A percentile compares a stretch with the other conserved stretches of the same genome.
Conservation (phyloP, 2,888 invertebrate species). For the Orthosia incerta region DNA sequence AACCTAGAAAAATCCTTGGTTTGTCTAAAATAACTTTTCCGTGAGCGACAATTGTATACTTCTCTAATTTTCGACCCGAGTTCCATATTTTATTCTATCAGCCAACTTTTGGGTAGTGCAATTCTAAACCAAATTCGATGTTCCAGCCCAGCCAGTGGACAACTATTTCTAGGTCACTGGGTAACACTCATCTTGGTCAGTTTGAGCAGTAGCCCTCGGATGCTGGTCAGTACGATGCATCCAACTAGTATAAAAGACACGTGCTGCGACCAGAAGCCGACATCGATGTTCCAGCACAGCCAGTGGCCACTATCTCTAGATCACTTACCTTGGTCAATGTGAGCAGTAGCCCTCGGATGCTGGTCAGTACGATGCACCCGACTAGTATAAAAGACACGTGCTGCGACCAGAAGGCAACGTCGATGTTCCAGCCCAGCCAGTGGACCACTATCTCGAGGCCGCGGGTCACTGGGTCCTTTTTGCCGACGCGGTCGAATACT, state of each 20-base stretch:
- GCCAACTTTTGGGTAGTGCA: too few relatives aligned
- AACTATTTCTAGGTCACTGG: too few relatives aligned
- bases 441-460: slow-evolving; percentile 99
- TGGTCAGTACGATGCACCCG: slow-evolving; percentile 99
- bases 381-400: slow-evolving; percentile 99
- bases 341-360: slow-evolving; percentile 98
- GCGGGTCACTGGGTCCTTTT: slow-evolving; percentile 99
- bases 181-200: slow-evolving; percentile 96
- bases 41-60: too few relatives aligned
- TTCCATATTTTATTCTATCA: too few relatives aligned
- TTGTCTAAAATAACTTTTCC: too few relatives aligned
- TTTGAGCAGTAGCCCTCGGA: slow-evolving; percentile 98
- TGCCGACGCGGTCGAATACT: slow-evolving; percentile 99
- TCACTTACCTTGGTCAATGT: slow-evolving; percentile 98
- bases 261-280: slow-evolving; percentile 99
- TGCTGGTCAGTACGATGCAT: slow-evolving; percentile 99
- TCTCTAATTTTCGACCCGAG: too few relatives aligned
- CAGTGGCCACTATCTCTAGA: slow-evolving; percentile 93
- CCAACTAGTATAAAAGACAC: slow-evolving; percentile 99
- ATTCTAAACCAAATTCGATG: too few relatives aligned
- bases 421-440: slow-evolving; percentile 98
- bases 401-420: slow-evolving; percentile 99
- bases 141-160: too few relatives aligned
- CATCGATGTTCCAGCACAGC: slow-evolving; percentile 98
- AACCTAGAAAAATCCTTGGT: too few relatives aligned